Evolutionary conservation across 2,797 vertebrate species (phyloP), one percentile per base, ranked within the genome.

Genomic region (Poecilia picta): DNA sequence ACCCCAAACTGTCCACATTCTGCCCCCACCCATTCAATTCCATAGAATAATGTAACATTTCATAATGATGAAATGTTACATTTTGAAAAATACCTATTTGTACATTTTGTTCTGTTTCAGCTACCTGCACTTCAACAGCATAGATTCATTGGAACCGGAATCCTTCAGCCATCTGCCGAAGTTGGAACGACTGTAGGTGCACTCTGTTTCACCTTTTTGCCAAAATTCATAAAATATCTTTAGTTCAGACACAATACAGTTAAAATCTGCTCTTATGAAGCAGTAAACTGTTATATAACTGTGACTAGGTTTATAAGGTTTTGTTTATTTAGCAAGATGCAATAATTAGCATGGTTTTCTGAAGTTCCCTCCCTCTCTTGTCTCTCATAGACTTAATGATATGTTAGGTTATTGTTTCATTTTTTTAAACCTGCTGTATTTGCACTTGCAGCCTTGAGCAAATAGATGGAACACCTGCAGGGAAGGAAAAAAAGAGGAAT

Each of bases 41-140:
- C 23, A 70, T 43, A n/a, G 2, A 10, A 33, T 10, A 66, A 49
- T 28, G 16, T 73, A 16, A 46, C 31, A 31, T 68, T 36, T 73
- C 31, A 25, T 70, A 83, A 87, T 80, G 66, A 55, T 68, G 11
- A 72, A 77, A 83, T n/a, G n/a, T n/a, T n/a, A n/a, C n/a, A n/a
- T n/a, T n/a, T n/a, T n/a, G n/a, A n/a, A n/a, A 57, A 89, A 81
- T 90, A 64, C 83, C 73, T 36, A 53, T 66, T 55, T 45, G 4
- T 62, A 33, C 36, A 62, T 33, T 88, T n/a, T 93, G 79, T 39
- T 89, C 1, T 74, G 78, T 88, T 94, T 64, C 91, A 99, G 98
- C 89, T 99, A 99, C 89, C 96, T 99, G 91, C 98, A 99, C 95
- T 99, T 99, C 96, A 99, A 99, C 95, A 98, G 98, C 91, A 99